Evolutionary conservation across 1,140 invertebrate species (phyloP).

Genomic region (Drosophila punjabiensis): DNA sequence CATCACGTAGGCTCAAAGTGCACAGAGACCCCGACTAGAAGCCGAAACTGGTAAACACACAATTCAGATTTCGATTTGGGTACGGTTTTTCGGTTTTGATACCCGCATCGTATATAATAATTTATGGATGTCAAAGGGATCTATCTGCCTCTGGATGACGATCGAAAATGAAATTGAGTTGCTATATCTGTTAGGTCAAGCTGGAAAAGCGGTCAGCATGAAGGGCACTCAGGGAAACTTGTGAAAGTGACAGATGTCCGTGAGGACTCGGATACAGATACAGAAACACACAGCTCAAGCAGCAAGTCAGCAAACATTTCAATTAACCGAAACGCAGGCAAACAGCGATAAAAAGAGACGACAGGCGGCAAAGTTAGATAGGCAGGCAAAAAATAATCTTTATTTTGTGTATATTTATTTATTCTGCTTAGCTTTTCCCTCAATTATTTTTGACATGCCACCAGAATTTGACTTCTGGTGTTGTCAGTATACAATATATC

Average conservation of each 20-base stretch:
- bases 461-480: constrained; percentile 36
- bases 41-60: constrained; percentile 31
- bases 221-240: constrained; percentile 23
- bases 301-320: constrained; percentile 33
- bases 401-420: constrained; percentile 32
- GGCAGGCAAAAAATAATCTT: constrained; percentile 37
- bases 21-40: constrained; percentile 28
- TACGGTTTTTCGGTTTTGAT: constrained; percentile 11
- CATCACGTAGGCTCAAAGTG: constrained; percentile 63
- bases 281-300: constrained; percentile 7
- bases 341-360: constrained; percentile 17
- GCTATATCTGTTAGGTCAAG: constrained; percentile 7
- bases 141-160: background rate
- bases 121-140: background rate
- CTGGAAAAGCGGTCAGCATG: constrained; percentile 12
- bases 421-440: constrained; percentile 29
- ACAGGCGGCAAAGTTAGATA: constrained; percentile 13
- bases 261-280: constrained; percentile 21
- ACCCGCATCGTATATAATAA: constrained; percentile 23
- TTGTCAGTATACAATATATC: constrained; percentile 15
- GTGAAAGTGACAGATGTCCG: constrained; percentile 32
- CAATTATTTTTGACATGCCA: constrained; percentile 49
- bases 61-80: constrained; percentile 20
- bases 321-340: constrained; percentile 39
- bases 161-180: constrained; percentile 11